Percentiles rank a stretch among this genome's conserved stretches.
Conservation (phyloP, 2,797 vertebrate genomes). For the Scolopax rusticola region DNA sequence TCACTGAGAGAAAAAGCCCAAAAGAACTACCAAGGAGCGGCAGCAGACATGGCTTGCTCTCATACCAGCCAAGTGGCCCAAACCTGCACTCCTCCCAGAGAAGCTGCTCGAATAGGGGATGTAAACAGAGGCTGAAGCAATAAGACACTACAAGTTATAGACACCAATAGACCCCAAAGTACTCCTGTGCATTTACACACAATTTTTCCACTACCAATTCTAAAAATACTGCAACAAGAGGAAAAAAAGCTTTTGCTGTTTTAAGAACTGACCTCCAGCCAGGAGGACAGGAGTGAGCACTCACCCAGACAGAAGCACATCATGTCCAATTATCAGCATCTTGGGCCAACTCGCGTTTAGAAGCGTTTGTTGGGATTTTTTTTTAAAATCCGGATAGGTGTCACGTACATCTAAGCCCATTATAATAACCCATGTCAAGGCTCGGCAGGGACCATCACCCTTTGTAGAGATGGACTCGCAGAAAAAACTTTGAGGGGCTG, state of each 20-base stretch:
- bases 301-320: not conserved
- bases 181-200: not conserved
- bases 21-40: not conserved
- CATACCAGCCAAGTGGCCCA: not conserved
- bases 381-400: not conserved
- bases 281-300: not conserved
- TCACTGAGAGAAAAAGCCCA: not conserved
- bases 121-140: not conserved
- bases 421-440: not conserved
- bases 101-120: rapidly evolving
- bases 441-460: not conserved
- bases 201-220: not conserved
- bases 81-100: not conserved
- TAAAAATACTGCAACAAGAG: not conserved
- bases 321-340: not conserved
- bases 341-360: not conserved
- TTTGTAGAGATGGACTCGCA: not conserved
- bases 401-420: not conserved
- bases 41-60: not conserved
- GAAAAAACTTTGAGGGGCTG: not conserved
- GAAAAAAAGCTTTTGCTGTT: not conserved
- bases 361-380: not conserved
- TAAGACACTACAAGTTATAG: not conserved
- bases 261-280: slow-evolving; percentile 8
- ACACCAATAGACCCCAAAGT: not conserved